These are phyloP conservation scores for Tetramorium alpestre DNA, from an alignment of 1,140 invertebrate genomes.

Conservation along the genomic window DNA sequence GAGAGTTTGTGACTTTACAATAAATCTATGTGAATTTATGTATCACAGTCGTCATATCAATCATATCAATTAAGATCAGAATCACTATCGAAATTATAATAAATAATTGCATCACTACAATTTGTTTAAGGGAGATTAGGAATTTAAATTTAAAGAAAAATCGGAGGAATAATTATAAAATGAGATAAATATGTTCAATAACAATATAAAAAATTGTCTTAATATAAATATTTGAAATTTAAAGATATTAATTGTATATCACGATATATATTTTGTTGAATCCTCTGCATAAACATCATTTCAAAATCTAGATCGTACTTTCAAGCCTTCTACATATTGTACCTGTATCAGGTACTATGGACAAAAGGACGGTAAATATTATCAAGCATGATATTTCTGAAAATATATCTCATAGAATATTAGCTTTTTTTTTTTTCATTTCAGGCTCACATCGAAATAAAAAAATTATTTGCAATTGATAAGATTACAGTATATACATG, in stretches of 20 bases:
- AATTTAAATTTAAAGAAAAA: slow-evolving; percentile 15
- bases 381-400: slow-evolving; percentile 46
- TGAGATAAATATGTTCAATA: background rate
- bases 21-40: background rate
- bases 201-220: slow-evolving; percentile 1
- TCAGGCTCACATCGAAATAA: slow-evolving; percentile 16
- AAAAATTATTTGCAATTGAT: slow-evolving; percentile 18
- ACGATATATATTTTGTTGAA: slow-evolving; percentile 21
- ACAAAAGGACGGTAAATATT: slow-evolving; percentile 57
- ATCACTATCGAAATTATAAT: background rate
- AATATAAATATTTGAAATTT: slow-evolving; percentile 14
- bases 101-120: background rate
- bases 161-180: background rate
- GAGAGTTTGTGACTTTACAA: slow-evolving; percentile 4
- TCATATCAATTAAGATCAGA: background rate
- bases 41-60: background rate
- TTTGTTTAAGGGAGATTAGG: background rate
- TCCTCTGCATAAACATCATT: slow-evolving; percentile 49
- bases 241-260: background rate
- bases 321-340: slow-evolving; percentile 48
- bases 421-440: background rate
- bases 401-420: slow-evolving; percentile 53
- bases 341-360: slow-evolving; percentile 58
- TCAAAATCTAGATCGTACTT: slow-evolving; percentile 42
- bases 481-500: slow-evolving; percentile 4